Conservation (phyloP, 2,888 invertebrate species). For the Mythimna loreyi region DNA sequence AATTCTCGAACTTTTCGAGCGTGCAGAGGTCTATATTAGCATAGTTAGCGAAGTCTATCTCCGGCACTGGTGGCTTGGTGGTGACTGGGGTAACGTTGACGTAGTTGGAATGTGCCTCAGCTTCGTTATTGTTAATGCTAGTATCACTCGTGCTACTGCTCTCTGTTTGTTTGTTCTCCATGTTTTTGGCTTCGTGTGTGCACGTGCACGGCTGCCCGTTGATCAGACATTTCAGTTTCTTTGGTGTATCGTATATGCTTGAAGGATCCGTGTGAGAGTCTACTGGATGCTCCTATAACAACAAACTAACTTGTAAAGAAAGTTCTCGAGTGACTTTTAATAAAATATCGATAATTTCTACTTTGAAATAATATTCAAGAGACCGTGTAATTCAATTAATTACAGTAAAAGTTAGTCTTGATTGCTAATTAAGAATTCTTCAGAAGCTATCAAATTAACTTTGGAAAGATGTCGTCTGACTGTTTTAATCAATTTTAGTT, state of each 20-base stretch:
- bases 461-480: slow-evolving; percentile 16
- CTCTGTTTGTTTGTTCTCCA: slow-evolving; percentile 89
- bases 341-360: slow-evolving; percentile 22
- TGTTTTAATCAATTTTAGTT: neutral
- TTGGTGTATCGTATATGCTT: slow-evolving; percentile 94
- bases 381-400: slow-evolving; percentile 42
- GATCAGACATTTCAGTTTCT: slow-evolving; percentile 93
- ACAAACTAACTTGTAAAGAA: slow-evolving; percentile 17
- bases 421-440: slow-evolving; percentile 35
- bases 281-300: slow-evolving; percentile 86
- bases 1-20: slow-evolving; percentile 94
- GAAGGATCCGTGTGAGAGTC: slow-evolving; percentile 78
- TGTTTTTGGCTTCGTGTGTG: slow-evolving; percentile 83
- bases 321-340: slow-evolving; percentile 2
- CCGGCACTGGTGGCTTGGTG: slow-evolving; percentile 72
- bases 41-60: slow-evolving; percentile 90
- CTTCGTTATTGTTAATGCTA: slow-evolving; percentile 73
- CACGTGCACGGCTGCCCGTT: slow-evolving; percentile 91
- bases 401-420: slow-evolving; percentile 24
- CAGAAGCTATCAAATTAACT: slow-evolving; percentile 25
- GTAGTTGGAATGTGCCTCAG: slow-evolving; percentile 86
- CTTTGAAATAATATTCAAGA: slow-evolving; percentile 27
- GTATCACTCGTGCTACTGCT: slow-evolving; percentile 76
- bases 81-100: slow-evolving; percentile 86
- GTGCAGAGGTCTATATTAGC: slow-evolving; percentile 95